Percentiles rank a stretch among this genome's conserved stretches.
These are phyloP conservation scores for Nemotelus pantherinus DNA, from an alignment of 2,888 invertebrate species.

Conservation along the genomic window DNA sequence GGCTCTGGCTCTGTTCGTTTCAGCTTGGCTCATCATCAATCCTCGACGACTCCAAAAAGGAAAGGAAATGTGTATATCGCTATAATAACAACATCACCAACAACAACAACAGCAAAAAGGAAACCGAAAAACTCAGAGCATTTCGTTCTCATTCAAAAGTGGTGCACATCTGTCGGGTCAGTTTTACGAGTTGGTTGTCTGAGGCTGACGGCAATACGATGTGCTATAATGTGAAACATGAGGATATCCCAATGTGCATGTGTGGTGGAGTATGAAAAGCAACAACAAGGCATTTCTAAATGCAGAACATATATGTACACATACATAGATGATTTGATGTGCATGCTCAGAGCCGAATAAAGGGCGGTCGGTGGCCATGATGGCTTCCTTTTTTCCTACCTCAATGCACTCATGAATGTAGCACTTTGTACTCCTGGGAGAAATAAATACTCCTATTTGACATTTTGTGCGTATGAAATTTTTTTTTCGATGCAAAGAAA, in stretches of 20 bases:
- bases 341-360: no score
- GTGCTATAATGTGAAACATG: constrained; percentile 11
- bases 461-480: background rate
- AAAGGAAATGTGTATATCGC: background rate
- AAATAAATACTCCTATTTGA: constrained; percentile 19
- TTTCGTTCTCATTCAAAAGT: constrained; percentile 28
- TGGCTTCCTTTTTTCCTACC: constrained; percentile 22
- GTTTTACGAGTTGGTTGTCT: constrained; percentile 20
- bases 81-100: background rate
- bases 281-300: background rate
- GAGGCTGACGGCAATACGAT: background rate
- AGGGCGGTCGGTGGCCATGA: background rate
- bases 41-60: background rate
- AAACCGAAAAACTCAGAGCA: constrained; percentile 1
- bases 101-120: background rate
- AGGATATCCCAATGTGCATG: background rate
- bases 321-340: background rate
- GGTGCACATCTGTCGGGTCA: constrained; percentile 38
- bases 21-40: background rate
- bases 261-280: background rate
- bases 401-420: background rate
- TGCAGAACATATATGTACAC: background rate
- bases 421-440: constrained; percentile 14
- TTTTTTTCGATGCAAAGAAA: background rate
- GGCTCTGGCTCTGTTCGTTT: background rate